Conservation (phyloP, 2,888 invertebrate species). For the Agrochola circellaris region DNA sequence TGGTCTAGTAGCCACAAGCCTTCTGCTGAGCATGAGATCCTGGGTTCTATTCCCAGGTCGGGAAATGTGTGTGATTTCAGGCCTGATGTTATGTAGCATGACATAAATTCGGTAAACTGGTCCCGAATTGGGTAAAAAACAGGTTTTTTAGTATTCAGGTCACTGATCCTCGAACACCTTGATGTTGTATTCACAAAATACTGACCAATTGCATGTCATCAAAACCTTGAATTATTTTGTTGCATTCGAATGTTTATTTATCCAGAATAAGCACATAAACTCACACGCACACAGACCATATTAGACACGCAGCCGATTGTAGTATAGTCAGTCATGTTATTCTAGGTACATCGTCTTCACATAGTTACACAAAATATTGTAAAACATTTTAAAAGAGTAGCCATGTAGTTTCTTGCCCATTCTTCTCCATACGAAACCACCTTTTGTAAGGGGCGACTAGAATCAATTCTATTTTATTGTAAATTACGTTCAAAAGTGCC, state of each 20-base stretch:
- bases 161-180: neutral
- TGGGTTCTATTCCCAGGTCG: no score
- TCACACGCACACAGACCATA: neutral
- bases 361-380: neutral
- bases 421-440: neutral
- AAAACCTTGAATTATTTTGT: conserved; percentile 9
- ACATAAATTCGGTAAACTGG: neutral
- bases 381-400: neutral
- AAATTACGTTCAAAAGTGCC: neutral
- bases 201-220: neutral
- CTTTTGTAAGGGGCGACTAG: neutral
- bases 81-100: neutral
- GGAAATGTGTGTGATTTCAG: neutral
- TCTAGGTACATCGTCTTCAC: neutral
- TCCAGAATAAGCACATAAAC: neutral
- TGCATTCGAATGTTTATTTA: neutral
- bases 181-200: conserved; percentile 1
- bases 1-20: no score
- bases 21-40: no score
- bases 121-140: neutral
- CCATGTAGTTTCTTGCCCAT: neutral
- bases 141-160: neutral
- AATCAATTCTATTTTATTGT: neutral
- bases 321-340: no score
- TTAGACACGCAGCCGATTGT: neutral